Conservation (phyloP, 2,797 vertebrate genomes). For the Echiichthys vipera region DNA sequence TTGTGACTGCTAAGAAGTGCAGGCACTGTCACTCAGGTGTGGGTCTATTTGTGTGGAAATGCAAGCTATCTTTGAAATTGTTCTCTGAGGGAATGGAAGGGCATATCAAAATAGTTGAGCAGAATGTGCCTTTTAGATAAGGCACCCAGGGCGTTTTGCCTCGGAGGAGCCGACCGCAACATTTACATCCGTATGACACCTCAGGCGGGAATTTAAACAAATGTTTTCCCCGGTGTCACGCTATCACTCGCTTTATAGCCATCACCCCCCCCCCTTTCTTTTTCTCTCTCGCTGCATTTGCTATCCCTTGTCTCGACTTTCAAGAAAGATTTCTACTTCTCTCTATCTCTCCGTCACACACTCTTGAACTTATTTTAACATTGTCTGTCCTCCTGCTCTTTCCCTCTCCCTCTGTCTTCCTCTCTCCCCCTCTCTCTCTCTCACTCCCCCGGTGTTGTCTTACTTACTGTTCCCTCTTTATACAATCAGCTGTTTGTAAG, state of each 20-base stretch:
- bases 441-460: constrained; percentile 56
- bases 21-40: constrained; percentile 72
- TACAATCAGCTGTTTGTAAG: constrained; percentile 82
- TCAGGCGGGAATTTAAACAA: constrained; percentile 75
- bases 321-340: constrained; percentile 39
- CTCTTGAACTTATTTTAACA: constrained; percentile 70
- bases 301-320: constrained; percentile 39
- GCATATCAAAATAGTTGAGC: constrained; percentile 70
- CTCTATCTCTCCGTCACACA: constrained; percentile 56
- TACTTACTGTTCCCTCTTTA: constrained; percentile 74
- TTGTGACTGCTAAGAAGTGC: constrained; percentile 43
- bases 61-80: constrained; percentile 68
- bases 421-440: constrained; percentile 4
- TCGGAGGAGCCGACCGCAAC: constrained; percentile 63
- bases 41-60: constrained; percentile 52
- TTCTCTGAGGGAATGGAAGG: constrained; percentile 64
- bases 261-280: background rate
- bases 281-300: constrained; percentile 5
- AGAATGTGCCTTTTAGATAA: constrained; percentile 75
- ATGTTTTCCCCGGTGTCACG: constrained; percentile 49
- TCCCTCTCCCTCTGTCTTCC: constrained; percentile 20
- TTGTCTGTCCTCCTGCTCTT: constrained; percentile 40
- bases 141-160: constrained; percentile 54
- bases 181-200: constrained; percentile 75
- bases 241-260: constrained; percentile 59